Conservation (phyloP, 2,113 vertebrate genomes). For the Calyptommatus sinebrachiatus region DNA sequence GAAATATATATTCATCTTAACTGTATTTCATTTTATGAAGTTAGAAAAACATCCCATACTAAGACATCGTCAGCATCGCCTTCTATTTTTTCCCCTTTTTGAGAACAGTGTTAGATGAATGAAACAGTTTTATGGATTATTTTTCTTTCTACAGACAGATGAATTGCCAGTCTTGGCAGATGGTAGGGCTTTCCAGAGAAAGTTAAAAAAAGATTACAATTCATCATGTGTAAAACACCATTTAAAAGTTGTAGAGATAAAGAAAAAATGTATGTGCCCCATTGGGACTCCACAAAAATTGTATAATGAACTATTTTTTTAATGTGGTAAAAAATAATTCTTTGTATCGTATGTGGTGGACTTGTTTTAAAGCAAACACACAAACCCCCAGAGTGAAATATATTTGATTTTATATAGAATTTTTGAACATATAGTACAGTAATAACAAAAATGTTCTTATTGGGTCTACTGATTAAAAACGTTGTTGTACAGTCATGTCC, state of each 20-base stretch:
- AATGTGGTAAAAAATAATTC: no score
- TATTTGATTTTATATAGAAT: no score
- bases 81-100: not conserved
- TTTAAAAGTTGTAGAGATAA: not conserved
- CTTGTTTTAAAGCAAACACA: no score
- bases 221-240: not conserved
- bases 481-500: no score
- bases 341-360: no score
- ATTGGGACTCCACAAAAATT: no score
- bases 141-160: not conserved
- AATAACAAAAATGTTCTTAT: no score
- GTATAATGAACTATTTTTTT: no score
- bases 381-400: no score
- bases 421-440: no score
- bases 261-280: not conserved
- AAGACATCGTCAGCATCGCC: not conserved
- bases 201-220: not conserved
- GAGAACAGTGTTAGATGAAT: not conserved
- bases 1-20: not conserved
- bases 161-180: not conserved
- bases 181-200: not conserved
- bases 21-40: not conserved
- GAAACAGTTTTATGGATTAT: not conserved
- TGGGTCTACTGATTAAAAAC: no score
- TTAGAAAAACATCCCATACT: not conserved